Evolutionary conservation across 2,797 vertebrate genomes (phyloP), one percentile per base, ranked within the genome.

Genomic region (Chaunax sp.): DNA sequence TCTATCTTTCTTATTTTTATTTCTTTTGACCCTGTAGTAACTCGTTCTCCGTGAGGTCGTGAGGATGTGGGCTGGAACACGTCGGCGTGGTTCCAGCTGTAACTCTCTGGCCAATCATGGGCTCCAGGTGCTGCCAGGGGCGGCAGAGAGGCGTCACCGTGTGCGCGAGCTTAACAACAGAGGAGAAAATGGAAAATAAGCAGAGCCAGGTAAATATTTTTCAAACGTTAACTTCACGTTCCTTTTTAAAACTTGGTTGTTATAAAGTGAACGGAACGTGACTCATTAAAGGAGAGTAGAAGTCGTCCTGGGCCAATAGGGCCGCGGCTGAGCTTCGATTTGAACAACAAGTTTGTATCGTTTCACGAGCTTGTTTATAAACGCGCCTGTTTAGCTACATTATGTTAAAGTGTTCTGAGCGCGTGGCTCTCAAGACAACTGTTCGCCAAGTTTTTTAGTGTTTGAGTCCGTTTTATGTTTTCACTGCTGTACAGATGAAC

Each of bases 181-280:
- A 1, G 33, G 25, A 62, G 26, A 69, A 8, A 19, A 80, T 76
- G 78, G 68, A 72, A 0, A 15, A 1, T 20, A 30, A 23, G 41
- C 64, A 33, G 25, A 46, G 23, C 13, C 59, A 68, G 78, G 78
- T 80, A 59, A 30, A 1, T 9, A 12, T 12, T 1, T 13, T 0
- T 18, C 5, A 10, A 8, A 6, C 13, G 6, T 5, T 1, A 13
- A 19, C 5, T 16, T 37, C 15, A 10, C 11, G 10, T 14, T n/a
- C 5, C 0, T 20, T 53, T 18, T 12, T 12, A 45, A 1, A 19
- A 11, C 22, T 6, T 18, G 9, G 9, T 5, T 25, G 9, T n/a
- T 23, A 23, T 25, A 1, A 13, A 18, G n/a, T 51, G 0, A 23
- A 23, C 1, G 2, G 20, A 23, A n/a, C 14, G 0, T 3, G 4